These are phyloP conservation scores for Allolobophora icterica DNA, from an alignment of 2,888 invertebrate genomes.

Conservation along the genomic window DNA sequence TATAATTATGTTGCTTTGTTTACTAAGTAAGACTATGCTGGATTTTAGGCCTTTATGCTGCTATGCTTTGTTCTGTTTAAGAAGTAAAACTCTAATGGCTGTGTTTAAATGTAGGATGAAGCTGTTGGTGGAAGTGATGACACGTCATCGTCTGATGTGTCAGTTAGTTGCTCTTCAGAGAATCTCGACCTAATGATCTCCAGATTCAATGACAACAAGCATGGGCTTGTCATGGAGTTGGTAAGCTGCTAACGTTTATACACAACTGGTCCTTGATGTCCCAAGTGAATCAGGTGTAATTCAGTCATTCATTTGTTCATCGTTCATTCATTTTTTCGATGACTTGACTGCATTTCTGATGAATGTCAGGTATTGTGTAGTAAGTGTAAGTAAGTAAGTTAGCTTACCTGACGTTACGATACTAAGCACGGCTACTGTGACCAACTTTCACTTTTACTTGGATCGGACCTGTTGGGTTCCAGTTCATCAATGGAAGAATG, in stretches of 20 bases:
- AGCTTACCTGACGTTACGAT: too few relatives aligned
- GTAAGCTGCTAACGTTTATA: constrained; percentile 50
- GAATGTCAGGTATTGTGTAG: not conserved
- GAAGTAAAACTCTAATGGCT: not conserved
- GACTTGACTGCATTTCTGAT: not conserved
- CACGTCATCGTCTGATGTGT: not conserved
- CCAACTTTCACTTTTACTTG: too few relatives aligned
- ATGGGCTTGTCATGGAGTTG: constrained; percentile 65
- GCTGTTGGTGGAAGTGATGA: constrained; percentile 8
- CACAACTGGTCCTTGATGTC: not conserved
- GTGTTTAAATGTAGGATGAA: not conserved
- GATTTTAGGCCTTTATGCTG: not conserved
- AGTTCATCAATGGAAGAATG: too few relatives aligned
- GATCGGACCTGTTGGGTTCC: too few relatives aligned
- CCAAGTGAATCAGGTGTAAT: not conserved
- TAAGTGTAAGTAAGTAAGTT: too few relatives aligned
- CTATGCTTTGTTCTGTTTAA: not conserved
- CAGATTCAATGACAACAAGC: constrained; percentile 63
- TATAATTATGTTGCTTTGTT: too few relatives aligned
- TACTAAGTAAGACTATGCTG: too few relatives aligned
- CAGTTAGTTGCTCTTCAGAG: constrained; percentile 46
- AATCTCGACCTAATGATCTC: constrained; percentile 63
- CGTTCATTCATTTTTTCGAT: too few relatives aligned
- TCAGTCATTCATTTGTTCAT: not conserved
- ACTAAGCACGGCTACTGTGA: not conserved